Conservation (phyloP, 2,113 vertebrate genomes). For the Chamaetylas fuelleborni region DNA sequence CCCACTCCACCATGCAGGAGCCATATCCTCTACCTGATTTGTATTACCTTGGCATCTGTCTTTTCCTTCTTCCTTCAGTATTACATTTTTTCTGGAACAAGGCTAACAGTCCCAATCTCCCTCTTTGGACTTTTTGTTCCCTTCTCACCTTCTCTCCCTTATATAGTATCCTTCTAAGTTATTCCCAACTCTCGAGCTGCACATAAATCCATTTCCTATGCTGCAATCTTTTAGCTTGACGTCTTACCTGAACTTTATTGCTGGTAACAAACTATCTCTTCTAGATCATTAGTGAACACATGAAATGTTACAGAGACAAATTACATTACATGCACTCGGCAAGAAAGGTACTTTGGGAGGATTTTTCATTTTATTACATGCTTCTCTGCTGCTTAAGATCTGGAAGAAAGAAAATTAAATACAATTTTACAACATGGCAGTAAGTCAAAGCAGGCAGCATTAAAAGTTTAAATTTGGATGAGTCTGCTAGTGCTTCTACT, state of each 20-base stretch:
- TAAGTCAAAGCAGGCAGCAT: not conserved
- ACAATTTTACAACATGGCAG: not conserved
- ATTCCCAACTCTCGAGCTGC: not conserved
- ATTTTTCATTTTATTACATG: not conserved
- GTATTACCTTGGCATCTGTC: not conserved
- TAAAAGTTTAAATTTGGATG: not conserved
- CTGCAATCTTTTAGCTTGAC: not conserved
- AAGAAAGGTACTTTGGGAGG: not conserved
- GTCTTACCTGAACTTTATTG: conserved; percentile 1
- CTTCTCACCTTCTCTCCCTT: not conserved
- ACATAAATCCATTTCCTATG: not conserved
- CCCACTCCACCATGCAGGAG: not conserved
- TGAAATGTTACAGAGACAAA: conserved; percentile 6
- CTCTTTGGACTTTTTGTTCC: not conserved
- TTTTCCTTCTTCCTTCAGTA: not conserved
- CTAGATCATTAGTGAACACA: not conserved
- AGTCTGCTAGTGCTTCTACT: not conserved
- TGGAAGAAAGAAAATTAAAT: not conserved
- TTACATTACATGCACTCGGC: not conserved
- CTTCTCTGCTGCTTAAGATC: not conserved
- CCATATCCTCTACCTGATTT: not conserved
- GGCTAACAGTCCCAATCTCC: not conserved
- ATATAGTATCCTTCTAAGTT: not conserved
- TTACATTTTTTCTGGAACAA: not conserved
- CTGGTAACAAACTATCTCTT: conserved; percentile 2